Conservation (phyloP, 1,140 invertebrate genomes). For the Triops cancriformis region DNA sequence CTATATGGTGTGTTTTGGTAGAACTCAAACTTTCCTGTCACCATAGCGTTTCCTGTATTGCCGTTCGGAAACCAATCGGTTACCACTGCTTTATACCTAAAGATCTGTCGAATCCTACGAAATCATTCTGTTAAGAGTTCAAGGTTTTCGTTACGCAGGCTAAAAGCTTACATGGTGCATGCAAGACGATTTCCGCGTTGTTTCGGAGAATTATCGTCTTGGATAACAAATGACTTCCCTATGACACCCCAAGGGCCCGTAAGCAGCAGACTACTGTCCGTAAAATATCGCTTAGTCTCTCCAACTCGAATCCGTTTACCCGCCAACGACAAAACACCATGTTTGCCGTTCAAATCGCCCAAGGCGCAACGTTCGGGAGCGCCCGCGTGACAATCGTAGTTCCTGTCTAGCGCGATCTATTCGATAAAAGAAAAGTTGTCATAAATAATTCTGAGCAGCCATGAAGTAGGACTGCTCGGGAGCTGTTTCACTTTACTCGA, state of each 20-base stretch:
- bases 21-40: constrained; percentile 68
- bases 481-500: constrained; percentile 44
- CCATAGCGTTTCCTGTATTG: constrained; percentile 40
- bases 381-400: constrained; percentile 37
- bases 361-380: constrained; percentile 42
- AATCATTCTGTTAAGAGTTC: constrained; percentile 21
- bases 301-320: constrained; percentile 54
- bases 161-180: constrained; percentile 63
- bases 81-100: constrained; percentile 70
- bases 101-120: constrained; percentile 59
- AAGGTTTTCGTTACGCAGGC: too few relatives aligned
- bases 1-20: constrained; percentile 40
- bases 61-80: constrained; percentile 81
- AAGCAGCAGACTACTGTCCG: constrained; percentile 64
- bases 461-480: background rate
- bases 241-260: constrained; percentile 64
- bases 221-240: constrained; percentile 76
- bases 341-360: constrained; percentile 51
- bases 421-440: background rate
- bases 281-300: constrained; percentile 64
- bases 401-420: constrained; percentile 17
- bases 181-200: constrained; percentile 77
- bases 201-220: constrained; percentile 75
- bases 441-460: constrained; percentile 25
- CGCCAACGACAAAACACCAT: constrained; percentile 62